Base-by-base conservation (phyloP, 1,140 invertebrate species). In the Drosophila athabasca region DNA sequence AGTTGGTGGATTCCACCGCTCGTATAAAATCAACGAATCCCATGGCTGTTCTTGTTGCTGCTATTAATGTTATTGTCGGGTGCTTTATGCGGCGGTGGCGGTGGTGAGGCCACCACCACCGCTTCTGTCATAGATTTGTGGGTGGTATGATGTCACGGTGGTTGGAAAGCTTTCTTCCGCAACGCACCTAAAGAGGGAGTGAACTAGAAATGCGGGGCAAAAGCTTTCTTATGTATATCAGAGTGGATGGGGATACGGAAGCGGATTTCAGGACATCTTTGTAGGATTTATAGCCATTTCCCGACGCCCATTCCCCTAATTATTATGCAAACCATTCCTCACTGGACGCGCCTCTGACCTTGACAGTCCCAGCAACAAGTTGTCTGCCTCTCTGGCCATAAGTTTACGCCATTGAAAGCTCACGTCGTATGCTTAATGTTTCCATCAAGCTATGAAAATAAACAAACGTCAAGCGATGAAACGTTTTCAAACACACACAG, bases 111-210 rank as follows among this genome's bases (percentile, higher is more conserved):
- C 17, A 19, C 17, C 17, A 19, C 17, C 17, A 19, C 17, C 9
- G 31, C 31, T 60, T 13, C 68, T 55, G 43, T 51, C 52, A 31
- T 62, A 62, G 43, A 60, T 39, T 73, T 54, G 75, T 77, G 77
- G 81, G 77, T 49, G 68, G 74, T 64, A 85, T 85, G 81, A 85
- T 87, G 81, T 85, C 81, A 85, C 68, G 52, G 24, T 24, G n/a
- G 1, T 17, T 24, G 2, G 6, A 62, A 62, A 68, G 64, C 72
- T 69, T 55, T 53, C 41, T 17, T 22, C 13, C 11, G 31, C 17
- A 19, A 7, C 31, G n/a, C 24, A 7, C 5, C 39, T 44, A 41
- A 9, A 8, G 31, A 9, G 31, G 19, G 22, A 31, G 22, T 3
- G 46, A 13, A n/a, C 11, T 22, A 55, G 53, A 9, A 31, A 3